These are phyloP conservation scores for Adelosebastes latens DNA, from an alignment of 2,797 vertebrate species.

Conservation along the genomic window DNA sequence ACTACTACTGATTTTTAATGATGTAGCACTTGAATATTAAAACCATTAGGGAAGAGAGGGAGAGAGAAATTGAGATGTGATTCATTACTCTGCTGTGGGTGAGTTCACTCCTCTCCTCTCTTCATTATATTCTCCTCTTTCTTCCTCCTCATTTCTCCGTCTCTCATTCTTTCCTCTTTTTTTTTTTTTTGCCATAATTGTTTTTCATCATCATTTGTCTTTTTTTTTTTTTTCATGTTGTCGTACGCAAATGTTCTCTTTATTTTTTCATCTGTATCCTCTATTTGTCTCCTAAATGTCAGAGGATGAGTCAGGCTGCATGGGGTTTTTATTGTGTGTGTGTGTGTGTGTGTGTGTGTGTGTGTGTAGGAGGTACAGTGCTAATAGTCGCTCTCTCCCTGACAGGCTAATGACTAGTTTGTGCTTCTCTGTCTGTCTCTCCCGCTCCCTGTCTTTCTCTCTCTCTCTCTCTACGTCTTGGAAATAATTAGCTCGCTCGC, in stretches of 20 bases:
- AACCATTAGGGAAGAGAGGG: constrained; percentile 50
- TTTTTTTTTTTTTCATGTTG: constrained; percentile 1
- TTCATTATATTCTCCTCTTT: constrained; percentile 38
- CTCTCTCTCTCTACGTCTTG: constrained; percentile 22
- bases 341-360: constrained; percentile 21
- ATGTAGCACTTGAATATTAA: constrained; percentile 68
- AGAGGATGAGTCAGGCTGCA: constrained; percentile 60
- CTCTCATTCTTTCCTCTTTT: neutral
- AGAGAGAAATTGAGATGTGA: constrained; percentile 61
- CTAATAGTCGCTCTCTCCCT: constrained; percentile 70
- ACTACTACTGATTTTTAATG: constrained; percentile 56
- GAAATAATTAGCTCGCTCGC: constrained; percentile 64
- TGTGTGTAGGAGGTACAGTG: constrained; percentile 44
- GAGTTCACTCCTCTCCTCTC: constrained; percentile 48
- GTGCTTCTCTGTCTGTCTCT: constrained; percentile 49
- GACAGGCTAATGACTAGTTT: constrained; percentile 81
- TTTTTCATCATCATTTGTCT: constrained; percentile 57
- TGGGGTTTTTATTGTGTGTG: constrained; percentile 35
- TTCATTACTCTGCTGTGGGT: constrained; percentile 66
- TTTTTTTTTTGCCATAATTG: constrained; percentile 40
- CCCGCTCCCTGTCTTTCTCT: neutral
- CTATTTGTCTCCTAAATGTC: constrained; percentile 65
- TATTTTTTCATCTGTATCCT: constrained; percentile 33
- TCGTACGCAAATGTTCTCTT: constrained; percentile 55
- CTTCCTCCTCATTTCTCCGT: constrained; percentile 25